Base-by-base conservation (phyloP, 2,888 invertebrate species). In the Cataglyphis cursor region DNA sequence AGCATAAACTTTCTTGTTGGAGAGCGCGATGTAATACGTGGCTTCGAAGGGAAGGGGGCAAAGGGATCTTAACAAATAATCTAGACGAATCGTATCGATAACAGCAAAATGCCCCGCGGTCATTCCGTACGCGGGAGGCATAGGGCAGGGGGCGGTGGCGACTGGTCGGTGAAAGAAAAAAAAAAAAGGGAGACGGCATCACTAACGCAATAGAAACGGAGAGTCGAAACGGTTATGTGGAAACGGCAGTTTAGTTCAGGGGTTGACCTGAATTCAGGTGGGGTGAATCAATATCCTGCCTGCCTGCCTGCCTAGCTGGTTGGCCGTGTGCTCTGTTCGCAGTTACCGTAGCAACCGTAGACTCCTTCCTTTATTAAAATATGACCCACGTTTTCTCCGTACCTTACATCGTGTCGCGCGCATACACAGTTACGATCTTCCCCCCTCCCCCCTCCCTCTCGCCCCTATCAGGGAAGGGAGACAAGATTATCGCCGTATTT, bases 231-330 rank as follows among this genome's bases (percentile, higher is more conserved):
- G 84, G 75, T 89, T 81, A 90, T 87, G 90, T 90, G 88, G 91
- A 92, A 91, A 93, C 93, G 92, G 92, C 93, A 51, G 93, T 94
- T 94, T 91, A 93, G 94, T 94, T 94, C 94, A 94, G 94, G 94
- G 92, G 94, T 90, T 94, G 94, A 94, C 94, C 94, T 94, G 94
- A 94, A 94, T 94, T 94, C 94, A 94, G 94, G 94, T 94, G 94
- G 94, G 93, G 92, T 92, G 93, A 94, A 94, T 94, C 94, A 94
- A 94, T 94, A 94, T 94, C 90, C 90, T 91, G 75, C 76, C 35
- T 76, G 76, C 38, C 54, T 74, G 41, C 57, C 61, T 81, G 72
- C 48, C 75, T 59, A 54, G 28, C 15, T 74, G 61, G 62, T 62
- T 62, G 21, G 31, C 74, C 62, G 74, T 66, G 89, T 88, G 93